Evolutionary conservation across 1,140 invertebrate genomes (phyloP).

Genomic region (Panagrolaimus sp.): DNA sequence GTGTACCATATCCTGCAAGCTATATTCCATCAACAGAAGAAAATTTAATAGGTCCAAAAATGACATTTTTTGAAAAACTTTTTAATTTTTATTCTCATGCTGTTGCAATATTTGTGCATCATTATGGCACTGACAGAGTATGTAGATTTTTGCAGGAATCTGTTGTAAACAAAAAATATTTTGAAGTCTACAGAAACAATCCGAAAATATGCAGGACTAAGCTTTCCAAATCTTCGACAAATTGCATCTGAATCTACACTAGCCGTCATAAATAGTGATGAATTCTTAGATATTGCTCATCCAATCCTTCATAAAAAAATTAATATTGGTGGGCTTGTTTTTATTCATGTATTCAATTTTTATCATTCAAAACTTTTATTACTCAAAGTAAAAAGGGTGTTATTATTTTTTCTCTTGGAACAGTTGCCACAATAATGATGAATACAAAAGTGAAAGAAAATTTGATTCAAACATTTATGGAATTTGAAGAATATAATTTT

Average conservation of each 20-base stretch:
- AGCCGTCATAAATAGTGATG: conserved; percentile 31
- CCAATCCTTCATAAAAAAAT: conserved; percentile 27
- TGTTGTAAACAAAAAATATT: background rate
- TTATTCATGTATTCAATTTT: background rate
- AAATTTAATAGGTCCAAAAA: conserved; percentile 23
- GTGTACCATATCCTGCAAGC: conserved; percentile 28
- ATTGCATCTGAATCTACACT: conserved; percentile 30
- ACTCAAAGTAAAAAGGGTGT: conserved; percentile 18
- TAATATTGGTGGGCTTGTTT: conserved; percentile 34
- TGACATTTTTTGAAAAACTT: conserved; percentile 29
- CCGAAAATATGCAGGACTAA: conserved; percentile 4
- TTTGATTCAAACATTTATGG: conserved; percentile 23
- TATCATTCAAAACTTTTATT: conserved; percentile 20
- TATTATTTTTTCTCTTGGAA: conserved; percentile 32
- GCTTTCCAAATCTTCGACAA: conserved; percentile 32
- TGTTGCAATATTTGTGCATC: no score
- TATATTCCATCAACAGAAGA: conserved; percentile 35
- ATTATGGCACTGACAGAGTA: no score
- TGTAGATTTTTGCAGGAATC: no score
- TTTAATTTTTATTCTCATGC: no score
- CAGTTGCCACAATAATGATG: conserved; percentile 27
- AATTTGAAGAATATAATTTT: conserved; percentile 34
- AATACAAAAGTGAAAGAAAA: conserved; percentile 20
- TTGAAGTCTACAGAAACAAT: conserved; percentile 10
- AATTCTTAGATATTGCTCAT: conserved; percentile 35